These are phyloP conservation scores for Cyclargus thomasi DNA, from an alignment of 1,140 invertebrate genomes.

Conservation along the genomic window DNA sequence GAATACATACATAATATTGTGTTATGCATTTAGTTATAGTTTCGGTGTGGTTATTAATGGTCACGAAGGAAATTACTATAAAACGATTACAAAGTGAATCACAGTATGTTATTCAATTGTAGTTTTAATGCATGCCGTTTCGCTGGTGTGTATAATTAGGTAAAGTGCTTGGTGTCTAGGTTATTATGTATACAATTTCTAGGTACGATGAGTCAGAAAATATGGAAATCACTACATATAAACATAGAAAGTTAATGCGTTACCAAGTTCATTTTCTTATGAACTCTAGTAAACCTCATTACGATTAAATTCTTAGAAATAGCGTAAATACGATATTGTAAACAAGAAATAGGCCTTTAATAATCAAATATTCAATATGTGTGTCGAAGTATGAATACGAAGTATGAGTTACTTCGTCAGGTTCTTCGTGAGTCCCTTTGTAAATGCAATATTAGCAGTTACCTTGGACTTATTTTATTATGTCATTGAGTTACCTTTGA, in stretches of 20 bases:
- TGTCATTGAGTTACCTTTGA: no score
- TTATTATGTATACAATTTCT: background rate
- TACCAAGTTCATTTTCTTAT: background rate
- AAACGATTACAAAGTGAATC: background rate
- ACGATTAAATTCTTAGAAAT: background rate
- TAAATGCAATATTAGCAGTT: no score
- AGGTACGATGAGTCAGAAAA: background rate
- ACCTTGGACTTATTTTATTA: no score
- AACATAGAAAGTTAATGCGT: background rate
- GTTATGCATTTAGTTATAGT: no score
- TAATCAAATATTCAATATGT: no score
- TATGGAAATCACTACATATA: background rate
- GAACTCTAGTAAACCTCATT: slow-evolving; percentile 1
- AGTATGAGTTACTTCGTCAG: no score
- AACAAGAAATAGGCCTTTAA: no score
- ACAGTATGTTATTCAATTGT: background rate
- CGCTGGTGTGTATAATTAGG: background rate
- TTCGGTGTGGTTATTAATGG: no score
- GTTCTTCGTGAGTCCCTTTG: no score
- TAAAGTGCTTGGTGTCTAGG: background rate
- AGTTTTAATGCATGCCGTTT: background rate
- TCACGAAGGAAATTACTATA: no score
- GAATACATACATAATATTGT: no score
- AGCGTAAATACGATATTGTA: background rate
- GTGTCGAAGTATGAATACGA: no score